Evolutionary conservation across 2,113 vertebrate genomes (phyloP).

Genomic region (Paramisgurnus dabryanus): DNA sequence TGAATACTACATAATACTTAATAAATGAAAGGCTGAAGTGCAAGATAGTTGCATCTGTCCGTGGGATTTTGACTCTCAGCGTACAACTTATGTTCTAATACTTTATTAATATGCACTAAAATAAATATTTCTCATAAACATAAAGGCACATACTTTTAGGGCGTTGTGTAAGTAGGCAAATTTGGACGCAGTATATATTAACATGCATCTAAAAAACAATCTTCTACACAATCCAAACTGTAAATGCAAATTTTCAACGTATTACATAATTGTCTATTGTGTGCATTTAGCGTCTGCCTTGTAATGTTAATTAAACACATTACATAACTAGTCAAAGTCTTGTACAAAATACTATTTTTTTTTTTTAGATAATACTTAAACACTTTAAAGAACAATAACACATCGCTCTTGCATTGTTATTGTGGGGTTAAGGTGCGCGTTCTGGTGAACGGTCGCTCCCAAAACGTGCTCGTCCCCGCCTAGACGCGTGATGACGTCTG

Average conservation of each 20-base stretch:
- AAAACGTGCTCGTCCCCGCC: slow-evolving; percentile 51
- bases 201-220: not conserved
- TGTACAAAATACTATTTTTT: too few relatives aligned
- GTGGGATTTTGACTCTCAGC: too few relatives aligned
- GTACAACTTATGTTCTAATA: too few relatives aligned
- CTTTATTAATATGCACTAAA: too few relatives aligned
- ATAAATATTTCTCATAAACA: too few relatives aligned
- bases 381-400: not conserved
- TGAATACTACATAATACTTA: too few relatives aligned
- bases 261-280: not conserved
- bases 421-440: slow-evolving; percentile 24
- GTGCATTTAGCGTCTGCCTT: not conserved
- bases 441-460: slow-evolving; percentile 48
- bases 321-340: too few relatives aligned
- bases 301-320: not conserved
- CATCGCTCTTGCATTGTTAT: not conserved
- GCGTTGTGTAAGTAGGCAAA: too few relatives aligned
- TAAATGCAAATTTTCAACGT: not conserved
- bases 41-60: too few relatives aligned
- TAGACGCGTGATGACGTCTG: slow-evolving; percentile 43
- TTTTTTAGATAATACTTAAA: too few relatives aligned
- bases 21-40: too few relatives aligned
- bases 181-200: not conserved
- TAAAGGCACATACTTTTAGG: too few relatives aligned
- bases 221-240: not conserved